phyloP scores from a whole-genome alignment of 2,888 invertebrate species.

The Halictus ligatus region DNA sequence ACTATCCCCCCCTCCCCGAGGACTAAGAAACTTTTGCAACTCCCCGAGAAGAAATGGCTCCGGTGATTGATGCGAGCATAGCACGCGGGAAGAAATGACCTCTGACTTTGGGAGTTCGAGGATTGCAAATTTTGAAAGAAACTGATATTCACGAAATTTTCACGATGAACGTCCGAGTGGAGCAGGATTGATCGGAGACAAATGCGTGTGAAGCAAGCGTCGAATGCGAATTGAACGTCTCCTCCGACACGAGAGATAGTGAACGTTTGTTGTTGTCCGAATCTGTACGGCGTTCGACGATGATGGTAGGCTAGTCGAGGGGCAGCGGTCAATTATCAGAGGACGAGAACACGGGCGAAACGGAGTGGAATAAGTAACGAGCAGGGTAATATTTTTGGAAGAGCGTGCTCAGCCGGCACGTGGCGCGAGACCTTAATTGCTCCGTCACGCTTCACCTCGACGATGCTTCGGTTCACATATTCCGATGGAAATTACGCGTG shows the following conservation, averaged over 20 bases:
- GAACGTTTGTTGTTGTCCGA: not conserved
- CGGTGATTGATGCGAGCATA: not conserved
- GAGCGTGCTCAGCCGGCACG: constrained; percentile 38
- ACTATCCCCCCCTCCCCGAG: not conserved
- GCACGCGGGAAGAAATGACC: not conserved
- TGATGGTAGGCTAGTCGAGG: not conserved
- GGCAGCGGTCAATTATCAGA: not conserved
- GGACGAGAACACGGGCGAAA: not conserved
- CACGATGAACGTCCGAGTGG: not conserved
- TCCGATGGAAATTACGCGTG: constrained; percentile 59
- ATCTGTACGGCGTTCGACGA: not conserved
- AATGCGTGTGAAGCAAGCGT: not conserved
- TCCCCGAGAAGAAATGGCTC: not conserved
- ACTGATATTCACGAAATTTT: not conserved
- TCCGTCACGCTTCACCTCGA: constrained; percentile 59
- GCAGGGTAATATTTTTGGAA: constrained; percentile 5
- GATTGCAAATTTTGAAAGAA: not conserved
- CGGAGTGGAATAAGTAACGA: not conserved
- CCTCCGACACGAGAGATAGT: not conserved
- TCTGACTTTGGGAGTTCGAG: not conserved
- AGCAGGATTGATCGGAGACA: not conserved
- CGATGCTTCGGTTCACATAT: constrained; percentile 63
- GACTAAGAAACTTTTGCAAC: not conserved
- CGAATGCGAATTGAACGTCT: not conserved
- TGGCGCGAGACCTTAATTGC: constrained; percentile 64